A percentile compares a stretch with the other conserved stretches of the same genome.
Conservation (phyloP, 37 sponge, comb jelly and placozoan genomes). For the Beroe ovata region DNA sequence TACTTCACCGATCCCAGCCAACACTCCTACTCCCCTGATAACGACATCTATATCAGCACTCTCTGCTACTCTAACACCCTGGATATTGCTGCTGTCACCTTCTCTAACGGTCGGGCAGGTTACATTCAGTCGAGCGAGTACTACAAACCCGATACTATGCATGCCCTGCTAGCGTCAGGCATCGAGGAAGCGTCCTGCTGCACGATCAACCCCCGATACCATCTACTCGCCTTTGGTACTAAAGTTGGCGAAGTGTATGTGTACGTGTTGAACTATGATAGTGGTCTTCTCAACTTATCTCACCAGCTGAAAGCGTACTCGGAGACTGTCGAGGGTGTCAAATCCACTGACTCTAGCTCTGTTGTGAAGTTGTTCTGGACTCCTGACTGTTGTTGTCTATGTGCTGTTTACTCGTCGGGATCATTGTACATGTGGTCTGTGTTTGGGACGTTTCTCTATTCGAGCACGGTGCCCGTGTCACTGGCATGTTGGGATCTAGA, state of each 20-base stretch:
- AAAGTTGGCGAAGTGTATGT: slow-evolving; percentile 38
- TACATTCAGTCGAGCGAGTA: slow-evolving; percentile 32
- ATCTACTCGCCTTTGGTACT: slow-evolving; percentile 29
- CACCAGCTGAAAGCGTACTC: not conserved
- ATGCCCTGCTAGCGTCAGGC: slow-evolving; percentile 25
- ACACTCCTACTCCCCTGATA: slow-evolving; percentile 49
- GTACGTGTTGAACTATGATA: slow-evolving; percentile 41
- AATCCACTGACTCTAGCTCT: not conserved
- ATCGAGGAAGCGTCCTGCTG: not conserved
- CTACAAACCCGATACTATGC: slow-evolving; percentile 47
- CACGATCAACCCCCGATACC: slow-evolving; percentile 54
- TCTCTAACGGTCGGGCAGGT: slow-evolving; percentile 51
- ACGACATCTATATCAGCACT: slow-evolving; percentile 15
- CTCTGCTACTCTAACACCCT: slow-evolving; percentile 29
- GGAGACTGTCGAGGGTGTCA: not conserved
- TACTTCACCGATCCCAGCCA: slow-evolving; percentile 43
- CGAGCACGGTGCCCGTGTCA: not conserved
- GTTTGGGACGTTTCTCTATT: slow-evolving; percentile 45
- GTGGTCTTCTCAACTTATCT: slow-evolving; percentile 32
- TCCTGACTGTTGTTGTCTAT: slow-evolving; percentile 51
- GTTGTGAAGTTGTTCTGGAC: slow-evolving; percentile 58
- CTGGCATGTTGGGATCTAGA: slow-evolving; percentile 22
- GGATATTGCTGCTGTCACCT: slow-evolving; percentile 54
- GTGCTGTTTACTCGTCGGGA: slow-evolving; percentile 29
- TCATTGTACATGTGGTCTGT: slow-evolving; percentile 56